Conservation (phyloP, 2,113 vertebrate genomes). For the Poeciliopsis turrubarensis region DNA sequence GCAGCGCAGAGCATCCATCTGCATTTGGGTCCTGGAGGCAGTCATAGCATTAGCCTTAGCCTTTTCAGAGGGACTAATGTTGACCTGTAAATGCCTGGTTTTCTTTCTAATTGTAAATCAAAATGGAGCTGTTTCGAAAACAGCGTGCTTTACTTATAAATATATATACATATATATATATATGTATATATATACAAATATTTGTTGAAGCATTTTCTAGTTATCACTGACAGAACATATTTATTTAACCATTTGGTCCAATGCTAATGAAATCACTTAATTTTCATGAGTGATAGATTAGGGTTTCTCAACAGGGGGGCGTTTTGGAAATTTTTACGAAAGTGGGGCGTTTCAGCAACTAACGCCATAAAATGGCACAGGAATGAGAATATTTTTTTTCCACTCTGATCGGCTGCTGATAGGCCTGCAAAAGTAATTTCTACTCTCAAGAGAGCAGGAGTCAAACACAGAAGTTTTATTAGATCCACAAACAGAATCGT, state of each 20-base stretch:
- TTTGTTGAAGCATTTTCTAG: background rate
- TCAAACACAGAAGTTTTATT: too few species aligned
- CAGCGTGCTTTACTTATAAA: background rate
- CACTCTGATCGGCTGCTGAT: too few species aligned
- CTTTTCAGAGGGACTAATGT: conserved; percentile 46
- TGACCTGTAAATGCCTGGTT: conserved; percentile 38
- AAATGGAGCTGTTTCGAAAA: background rate
- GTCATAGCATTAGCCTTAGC: conserved; percentile 75
- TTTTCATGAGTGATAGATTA: conserved; percentile 25
- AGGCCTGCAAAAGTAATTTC: too few species aligned
- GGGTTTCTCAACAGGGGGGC: too few species aligned
- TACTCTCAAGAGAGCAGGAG: too few species aligned
- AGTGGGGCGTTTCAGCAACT: too few species aligned
- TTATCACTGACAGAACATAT: background rate
- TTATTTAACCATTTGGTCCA: conserved; percentile 57
- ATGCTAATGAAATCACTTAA: conserved; percentile 63
- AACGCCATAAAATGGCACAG: too few species aligned
- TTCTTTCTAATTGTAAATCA: conserved; percentile 1
- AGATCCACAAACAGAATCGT: too few species aligned
- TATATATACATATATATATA: too few species aligned
- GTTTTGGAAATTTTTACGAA: too few species aligned
- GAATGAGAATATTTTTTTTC: too few species aligned
- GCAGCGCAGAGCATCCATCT: conserved; percentile 62
- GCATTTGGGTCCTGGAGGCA: conserved; percentile 48
- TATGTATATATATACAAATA: too few species aligned